Base-by-base conservation (phyloP, 2,797 vertebrate genomes). In the Pogonophryne albipinna region DNA sequence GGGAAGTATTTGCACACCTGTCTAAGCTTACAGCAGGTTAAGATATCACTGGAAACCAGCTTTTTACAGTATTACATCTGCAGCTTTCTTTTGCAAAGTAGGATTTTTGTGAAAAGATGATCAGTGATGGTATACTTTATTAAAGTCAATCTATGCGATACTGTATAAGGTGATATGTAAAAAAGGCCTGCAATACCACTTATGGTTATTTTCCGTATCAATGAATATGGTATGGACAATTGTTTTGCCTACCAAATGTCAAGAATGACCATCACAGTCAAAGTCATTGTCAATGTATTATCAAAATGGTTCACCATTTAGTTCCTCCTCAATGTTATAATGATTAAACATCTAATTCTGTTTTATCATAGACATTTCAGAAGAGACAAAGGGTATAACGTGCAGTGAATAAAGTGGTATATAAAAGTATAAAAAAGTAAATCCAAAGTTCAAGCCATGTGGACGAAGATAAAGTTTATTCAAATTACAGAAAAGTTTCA, bases 1-100 rank as follows among this genome's bases (percentile, higher is more conserved):
- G 0, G 14, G 6, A 49, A 31, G 4, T 66, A 52, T 77, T 72
- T 72, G 31, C 52, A 63, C 65, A 73, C n/a, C 61, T 73, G 79
- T 38, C 16, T 31, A 10, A 15, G 3, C 16, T 34, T 64, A 5
- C 42, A 12, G 2, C 10, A 63, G 14, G 38, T 49, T 6, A 51
- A 38, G 4, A 38, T 9, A 38, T 38, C 34, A 38, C 34, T 6
- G 34, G 34, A 14, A 45, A n/a, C 20, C 58, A 50, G 13, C 63
- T 7, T 72, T 20, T 38, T 10, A 47, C n/a, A 55, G 49, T 20
- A 9, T 38, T 44, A 17, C 53, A 45, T 13, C 10, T 6, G 34
- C 31, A 50, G 13, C 62, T 65, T 20, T 41, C 3, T 11, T 51
- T 65, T 20, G 8, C 2, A 5, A 14, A 4, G n/a, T 16, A 16